These are phyloP conservation scores for Cassiopea andromeda DNA, from an alignment of 30 jellyfish, hydroid and myxozoan genomes.

Conservation along the genomic window DNA sequence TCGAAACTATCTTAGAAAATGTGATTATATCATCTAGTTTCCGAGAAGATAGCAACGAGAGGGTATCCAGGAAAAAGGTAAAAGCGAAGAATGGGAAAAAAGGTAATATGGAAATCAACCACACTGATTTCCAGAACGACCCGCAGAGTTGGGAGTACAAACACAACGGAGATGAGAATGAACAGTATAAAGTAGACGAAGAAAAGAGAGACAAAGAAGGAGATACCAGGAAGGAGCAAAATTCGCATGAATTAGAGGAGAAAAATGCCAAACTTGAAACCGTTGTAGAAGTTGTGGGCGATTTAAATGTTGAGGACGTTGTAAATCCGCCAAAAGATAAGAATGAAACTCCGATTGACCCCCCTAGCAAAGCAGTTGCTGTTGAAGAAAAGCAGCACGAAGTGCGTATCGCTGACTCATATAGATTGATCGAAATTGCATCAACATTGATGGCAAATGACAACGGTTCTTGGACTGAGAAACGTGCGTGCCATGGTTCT, in stretches of 20 bases:
- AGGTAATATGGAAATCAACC: background rate
- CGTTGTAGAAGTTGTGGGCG: background rate
- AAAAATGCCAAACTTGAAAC: background rate
- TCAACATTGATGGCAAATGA: background rate
- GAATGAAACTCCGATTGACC: background rate
- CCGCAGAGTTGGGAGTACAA: background rate
- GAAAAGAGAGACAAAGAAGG: background rate
- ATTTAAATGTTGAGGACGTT: background rate
- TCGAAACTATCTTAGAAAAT: constrained; percentile 27
- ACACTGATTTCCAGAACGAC: background rate
- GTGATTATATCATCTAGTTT: constrained; percentile 43
- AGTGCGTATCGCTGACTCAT: constrained; percentile 19
- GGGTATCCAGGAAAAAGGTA: background rate
- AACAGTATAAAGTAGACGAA: background rate
- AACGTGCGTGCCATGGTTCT: background rate
- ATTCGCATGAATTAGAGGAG: background rate
- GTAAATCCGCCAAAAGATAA: background rate
- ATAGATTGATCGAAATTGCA: constrained; percentile 5
- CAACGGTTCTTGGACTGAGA: background rate
- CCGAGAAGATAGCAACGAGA: background rate
- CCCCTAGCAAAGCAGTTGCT: background rate
- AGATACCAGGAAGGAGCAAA: background rate
- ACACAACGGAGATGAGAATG: background rate
- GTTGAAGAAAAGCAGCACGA: constrained; percentile 24
- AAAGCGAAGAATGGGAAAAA: constrained; percentile 3